Conservation (phyloP, 1,140 invertebrate species). For the Gonatopus flavifemur region DNA sequence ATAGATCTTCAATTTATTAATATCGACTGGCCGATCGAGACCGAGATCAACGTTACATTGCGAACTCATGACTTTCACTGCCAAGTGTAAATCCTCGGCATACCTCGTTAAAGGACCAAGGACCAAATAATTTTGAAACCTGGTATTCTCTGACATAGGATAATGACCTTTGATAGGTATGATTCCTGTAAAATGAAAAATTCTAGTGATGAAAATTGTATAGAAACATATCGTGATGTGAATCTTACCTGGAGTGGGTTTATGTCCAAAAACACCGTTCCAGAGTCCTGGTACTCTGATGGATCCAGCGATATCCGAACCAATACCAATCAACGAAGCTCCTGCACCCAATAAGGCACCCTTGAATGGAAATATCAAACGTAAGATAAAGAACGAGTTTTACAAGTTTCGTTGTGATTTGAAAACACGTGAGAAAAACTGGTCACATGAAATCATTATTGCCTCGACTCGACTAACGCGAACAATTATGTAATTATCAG, state of each 20-base stretch:
- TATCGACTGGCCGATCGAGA: conserved; percentile 59
- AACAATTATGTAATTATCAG: too few relatives aligned
- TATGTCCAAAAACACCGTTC: conserved; percentile 87
- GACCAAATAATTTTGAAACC: conserved; percentile 57
- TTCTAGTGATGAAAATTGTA: not conserved
- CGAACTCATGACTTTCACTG: conserved; percentile 64
- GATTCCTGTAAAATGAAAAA: conserved; percentile 47
- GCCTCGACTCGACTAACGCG: too few relatives aligned
- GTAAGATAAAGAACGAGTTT: too few relatives aligned
- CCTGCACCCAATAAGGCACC: conserved; percentile 69
- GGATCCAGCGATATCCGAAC: conserved; percentile 85
- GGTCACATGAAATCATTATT: too few relatives aligned
- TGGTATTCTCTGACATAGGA: conserved; percentile 56
- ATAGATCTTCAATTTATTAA: conserved; percentile 65
- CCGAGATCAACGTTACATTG: conserved; percentile 48
- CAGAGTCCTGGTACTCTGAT: conserved; percentile 83
- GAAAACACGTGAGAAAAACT: too few relatives aligned
- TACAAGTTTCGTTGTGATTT: too few relatives aligned
- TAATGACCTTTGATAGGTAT: conserved; percentile 62
- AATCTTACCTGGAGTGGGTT: conserved; percentile 70
- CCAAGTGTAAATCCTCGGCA: conserved; percentile 70
- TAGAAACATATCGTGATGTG: not conserved
- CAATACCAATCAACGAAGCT: conserved; percentile 77
- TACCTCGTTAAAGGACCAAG: conserved; percentile 81
- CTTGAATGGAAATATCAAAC: conserved; percentile 51